Percentiles rank a stretch among this genome's conserved stretches.
Evolutionary conservation across 2,888 invertebrate species (phyloP).

Genomic region (Nymphalis urticae): DNA sequence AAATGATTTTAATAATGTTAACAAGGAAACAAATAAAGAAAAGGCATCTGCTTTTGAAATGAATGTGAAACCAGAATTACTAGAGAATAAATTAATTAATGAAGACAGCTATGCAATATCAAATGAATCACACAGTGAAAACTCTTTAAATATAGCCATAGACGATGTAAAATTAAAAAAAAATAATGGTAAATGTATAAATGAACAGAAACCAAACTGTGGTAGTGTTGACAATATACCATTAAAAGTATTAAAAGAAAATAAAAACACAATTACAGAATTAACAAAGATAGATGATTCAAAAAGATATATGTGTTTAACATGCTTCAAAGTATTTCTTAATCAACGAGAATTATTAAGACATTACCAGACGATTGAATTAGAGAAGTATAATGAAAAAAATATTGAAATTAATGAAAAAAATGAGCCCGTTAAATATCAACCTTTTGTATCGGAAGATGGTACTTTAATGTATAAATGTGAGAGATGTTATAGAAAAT

Average conservation of each 20-base stretch:
- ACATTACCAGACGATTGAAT: constrained; percentile 32
- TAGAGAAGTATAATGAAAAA: constrained; percentile 33
- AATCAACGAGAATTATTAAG: constrained; percentile 30
- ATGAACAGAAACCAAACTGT: background rate
- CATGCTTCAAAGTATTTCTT: constrained; percentile 29
- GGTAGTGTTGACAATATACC: constrained; percentile 5
- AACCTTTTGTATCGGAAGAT: constrained; percentile 21
- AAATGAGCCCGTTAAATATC: constrained; percentile 40
- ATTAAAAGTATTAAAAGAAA: constrained; percentile 13
- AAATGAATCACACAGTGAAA: constrained; percentile 9
- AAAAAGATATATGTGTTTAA: constrained; percentile 28
- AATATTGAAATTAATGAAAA: constrained; percentile 22
- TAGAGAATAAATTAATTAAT: constrained; percentile 10
- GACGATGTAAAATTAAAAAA: background rate
- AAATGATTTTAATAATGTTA: constrained; percentile 14
- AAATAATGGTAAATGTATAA: background rate
- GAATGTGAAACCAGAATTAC: constrained; percentile 13
- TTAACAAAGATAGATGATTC: constrained; percentile 5
- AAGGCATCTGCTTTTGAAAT: background rate
- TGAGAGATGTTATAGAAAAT: constrained; percentile 52
- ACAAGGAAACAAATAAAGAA: background rate
- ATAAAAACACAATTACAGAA: background rate
- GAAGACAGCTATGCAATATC: background rate
- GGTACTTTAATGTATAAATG: constrained; percentile 53
- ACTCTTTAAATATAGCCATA: constrained; percentile 12